A percentile compares a stretch with the other conserved stretches of the same genome.
Evolutionary conservation across 1,140 invertebrate species (phyloP).

Genomic region (Drosophila triauraria): DNA sequence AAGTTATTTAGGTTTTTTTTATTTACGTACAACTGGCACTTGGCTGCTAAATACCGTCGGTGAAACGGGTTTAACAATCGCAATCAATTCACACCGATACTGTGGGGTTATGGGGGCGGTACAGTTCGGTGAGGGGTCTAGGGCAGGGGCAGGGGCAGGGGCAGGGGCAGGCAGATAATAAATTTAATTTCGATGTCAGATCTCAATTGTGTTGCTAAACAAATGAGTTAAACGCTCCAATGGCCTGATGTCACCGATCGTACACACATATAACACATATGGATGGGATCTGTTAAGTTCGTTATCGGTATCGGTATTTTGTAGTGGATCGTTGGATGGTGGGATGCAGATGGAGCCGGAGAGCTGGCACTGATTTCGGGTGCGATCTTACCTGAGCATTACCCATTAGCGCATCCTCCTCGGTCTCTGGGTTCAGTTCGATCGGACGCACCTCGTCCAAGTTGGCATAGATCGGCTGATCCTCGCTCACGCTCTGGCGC

Average conservation of each 20-base stretch:
- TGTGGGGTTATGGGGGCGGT: constrained; percentile 5
- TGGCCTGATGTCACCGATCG: constrained; percentile 37
- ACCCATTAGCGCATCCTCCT: constrained; percentile 71
- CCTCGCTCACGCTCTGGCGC: constrained; percentile 36
- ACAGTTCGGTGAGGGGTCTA: constrained; percentile 8
- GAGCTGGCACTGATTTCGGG: constrained; percentile 28
- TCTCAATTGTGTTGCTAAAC: constrained; percentile 42
- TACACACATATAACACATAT: background rate
- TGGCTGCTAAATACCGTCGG: constrained; percentile 63
- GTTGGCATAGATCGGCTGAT: constrained; percentile 65
- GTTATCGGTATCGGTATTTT: constrained; percentile 1
- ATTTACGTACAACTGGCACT: constrained; percentile 68
- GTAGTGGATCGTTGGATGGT: constrained; percentile 34
- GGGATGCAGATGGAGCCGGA: constrained; percentile 44
- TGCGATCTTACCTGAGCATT: constrained; percentile 71
- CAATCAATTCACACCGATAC: constrained; percentile 48
- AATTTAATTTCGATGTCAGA: constrained; percentile 59
- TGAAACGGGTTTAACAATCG: constrained; percentile 68
- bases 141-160: constrained; percentile 18
- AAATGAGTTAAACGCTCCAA: constrained; percentile 34
- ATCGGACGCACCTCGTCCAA: constrained; percentile 51
- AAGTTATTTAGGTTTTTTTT: background rate
- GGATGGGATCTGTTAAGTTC: constrained; percentile 26
- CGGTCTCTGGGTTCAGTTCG: constrained; percentile 16
- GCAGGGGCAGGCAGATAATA: constrained; percentile 54